A percentile compares a stretch with the other conserved stretches of the same genome.
phyloP scores from a whole-genome alignment of 2,888 invertebrate species.

The Platycheirus albimanus region DNA sequence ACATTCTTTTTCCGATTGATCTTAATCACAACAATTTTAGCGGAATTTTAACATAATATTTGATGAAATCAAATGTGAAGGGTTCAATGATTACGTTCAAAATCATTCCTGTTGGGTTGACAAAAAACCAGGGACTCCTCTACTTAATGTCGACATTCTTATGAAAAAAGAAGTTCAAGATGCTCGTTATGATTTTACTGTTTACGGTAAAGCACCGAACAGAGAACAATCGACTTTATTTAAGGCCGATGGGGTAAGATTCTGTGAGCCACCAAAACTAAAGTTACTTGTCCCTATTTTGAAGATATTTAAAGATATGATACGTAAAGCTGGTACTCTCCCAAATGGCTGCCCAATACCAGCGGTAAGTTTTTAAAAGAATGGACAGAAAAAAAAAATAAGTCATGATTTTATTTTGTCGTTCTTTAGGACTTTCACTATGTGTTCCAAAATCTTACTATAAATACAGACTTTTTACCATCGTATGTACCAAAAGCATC shows the following conservation, averaged over 20 bases:
- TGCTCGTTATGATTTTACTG: background rate
- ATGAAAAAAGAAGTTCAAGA: conserved; percentile 5
- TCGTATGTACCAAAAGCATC: background rate
- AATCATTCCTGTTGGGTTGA: background rate
- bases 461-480: background rate
- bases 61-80: background rate
- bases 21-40: background rate
- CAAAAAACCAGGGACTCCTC: background rate
- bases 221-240: background rate
- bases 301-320: background rate
- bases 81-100: background rate
- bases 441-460: background rate
- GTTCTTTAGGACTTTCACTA: background rate
- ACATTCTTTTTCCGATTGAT: background rate
- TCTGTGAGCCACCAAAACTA: background rate
- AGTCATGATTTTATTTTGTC: background rate
- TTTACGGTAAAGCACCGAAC: background rate
- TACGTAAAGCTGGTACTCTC: background rate
- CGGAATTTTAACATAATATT: background rate
- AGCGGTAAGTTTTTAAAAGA: conserved; percentile 16
- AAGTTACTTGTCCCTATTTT: background rate
- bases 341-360: conserved; percentile 2
- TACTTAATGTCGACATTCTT: background rate
- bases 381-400: too few relatives aligned
- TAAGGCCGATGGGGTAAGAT: background rate